Percentiles rank a stretch among this genome's conserved stretches.
Conservation (phyloP, 2,888 invertebrate species). For the Trissolcus brochymenae region DNA sequence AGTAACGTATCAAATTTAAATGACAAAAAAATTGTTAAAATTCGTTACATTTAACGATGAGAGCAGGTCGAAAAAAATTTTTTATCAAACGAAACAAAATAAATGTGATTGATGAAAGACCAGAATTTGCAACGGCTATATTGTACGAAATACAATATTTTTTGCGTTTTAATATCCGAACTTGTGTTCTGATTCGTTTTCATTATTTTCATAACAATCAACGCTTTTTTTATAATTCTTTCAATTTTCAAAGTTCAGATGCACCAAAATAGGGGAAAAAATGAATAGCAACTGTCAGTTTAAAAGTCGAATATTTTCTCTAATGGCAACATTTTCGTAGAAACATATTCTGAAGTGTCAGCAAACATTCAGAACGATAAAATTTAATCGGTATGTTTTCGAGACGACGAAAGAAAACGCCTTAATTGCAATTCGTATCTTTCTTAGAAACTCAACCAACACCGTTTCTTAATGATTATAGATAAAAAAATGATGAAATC, state of each 20-base stretch:
- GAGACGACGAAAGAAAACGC: conserved; percentile 5
- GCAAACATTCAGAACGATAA: not conserved
- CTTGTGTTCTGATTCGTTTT: not conserved
- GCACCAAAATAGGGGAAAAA: not conserved
- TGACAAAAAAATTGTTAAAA: not conserved
- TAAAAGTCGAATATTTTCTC: not conserved
- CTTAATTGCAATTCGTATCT: conserved; percentile 6
- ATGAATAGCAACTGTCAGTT: not conserved
- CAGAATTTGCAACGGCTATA: not conserved
- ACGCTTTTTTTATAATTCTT: not conserved
- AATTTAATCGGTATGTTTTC: not conserved
- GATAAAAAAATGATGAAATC: not conserved
- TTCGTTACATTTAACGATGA: too few relatives aligned
- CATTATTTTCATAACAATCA: not conserved
- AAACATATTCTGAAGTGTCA: not conserved
- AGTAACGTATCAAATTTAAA: not conserved
- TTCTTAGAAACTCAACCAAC: conserved; percentile 5
- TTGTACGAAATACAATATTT: not conserved
- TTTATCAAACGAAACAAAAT: not conserved
- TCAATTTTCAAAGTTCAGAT: not conserved
- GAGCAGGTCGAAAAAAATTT: too few relatives aligned
- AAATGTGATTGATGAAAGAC: not conserved
- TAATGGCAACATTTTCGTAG: not conserved
- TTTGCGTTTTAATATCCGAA: not conserved
- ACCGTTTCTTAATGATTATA: too few relatives aligned